Evolutionary conservation across 2,113 vertebrate genomes (phyloP).

Genomic region (Cinclus cinclus): DNA sequence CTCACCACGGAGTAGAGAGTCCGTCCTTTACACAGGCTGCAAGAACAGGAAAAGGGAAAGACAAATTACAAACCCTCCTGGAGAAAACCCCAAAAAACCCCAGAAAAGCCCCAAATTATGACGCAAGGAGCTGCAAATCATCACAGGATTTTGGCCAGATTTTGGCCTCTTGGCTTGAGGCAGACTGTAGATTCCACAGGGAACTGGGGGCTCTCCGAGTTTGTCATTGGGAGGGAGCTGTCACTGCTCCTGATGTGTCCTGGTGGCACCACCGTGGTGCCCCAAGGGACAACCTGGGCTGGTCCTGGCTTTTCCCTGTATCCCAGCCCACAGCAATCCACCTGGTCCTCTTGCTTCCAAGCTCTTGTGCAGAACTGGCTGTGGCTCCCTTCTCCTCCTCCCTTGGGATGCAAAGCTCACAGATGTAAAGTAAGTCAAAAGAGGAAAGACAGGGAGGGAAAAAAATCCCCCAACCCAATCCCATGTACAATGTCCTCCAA

Average conservation of each 20-base stretch:
- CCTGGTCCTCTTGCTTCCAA: background rate
- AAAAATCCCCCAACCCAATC: background rate
- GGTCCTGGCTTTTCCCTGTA: accelerated
- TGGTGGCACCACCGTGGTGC: accelerated
- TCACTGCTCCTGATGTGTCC: accelerated
- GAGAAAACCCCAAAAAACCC: background rate
- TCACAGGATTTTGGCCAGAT: background rate
- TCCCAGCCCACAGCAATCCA: background rate
- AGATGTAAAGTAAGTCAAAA: slow-evolving; percentile 37
- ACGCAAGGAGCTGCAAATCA: background rate
- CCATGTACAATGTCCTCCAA: slow-evolving; percentile 44
- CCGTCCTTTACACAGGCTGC: slow-evolving; percentile 95
- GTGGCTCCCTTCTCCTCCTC: background rate
- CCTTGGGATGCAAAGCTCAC: background rate
- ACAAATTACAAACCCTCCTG: accelerated
- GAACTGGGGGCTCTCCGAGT: background rate
- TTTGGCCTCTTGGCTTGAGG: background rate
- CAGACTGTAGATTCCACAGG: accelerated
- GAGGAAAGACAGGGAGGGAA: background rate
- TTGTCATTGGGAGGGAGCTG: background rate
- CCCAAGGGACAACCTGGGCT: background rate
- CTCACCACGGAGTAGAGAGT: slow-evolving; percentile 96
- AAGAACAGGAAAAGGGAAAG: background rate
- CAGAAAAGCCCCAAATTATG: background rate
- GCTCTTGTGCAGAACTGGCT: background rate